phyloP scores from a whole-genome alignment of 2,113 vertebrate species.

The Verasper variegatus region DNA sequence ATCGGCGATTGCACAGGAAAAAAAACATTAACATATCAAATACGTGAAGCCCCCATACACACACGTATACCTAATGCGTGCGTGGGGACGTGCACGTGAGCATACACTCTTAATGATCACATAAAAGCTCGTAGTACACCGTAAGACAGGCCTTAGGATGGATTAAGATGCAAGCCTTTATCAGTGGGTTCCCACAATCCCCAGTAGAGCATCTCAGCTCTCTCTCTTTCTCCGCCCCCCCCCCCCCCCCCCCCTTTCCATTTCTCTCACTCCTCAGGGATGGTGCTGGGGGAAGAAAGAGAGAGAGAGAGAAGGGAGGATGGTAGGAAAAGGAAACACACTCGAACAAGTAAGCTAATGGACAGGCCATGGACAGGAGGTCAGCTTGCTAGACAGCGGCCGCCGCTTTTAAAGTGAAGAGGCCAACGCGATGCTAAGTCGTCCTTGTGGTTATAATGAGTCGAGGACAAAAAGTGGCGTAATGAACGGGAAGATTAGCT shows the following conservation, averaged over 20 bases:
- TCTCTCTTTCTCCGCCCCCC: too few relatives aligned
- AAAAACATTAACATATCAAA: slow-evolving; percentile 74
- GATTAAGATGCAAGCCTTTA: slow-evolving; percentile 82
- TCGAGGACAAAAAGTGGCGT: slow-evolving; percentile 7
- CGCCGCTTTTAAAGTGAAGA: too few relatives aligned
- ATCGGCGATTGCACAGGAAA: slow-evolving; percentile 26
- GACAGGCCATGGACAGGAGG: slow-evolving; percentile 14
- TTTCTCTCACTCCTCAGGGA: slow-evolving; percentile 58
- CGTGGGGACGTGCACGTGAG: slow-evolving; percentile 34
- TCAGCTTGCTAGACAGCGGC: slow-evolving; percentile 2
- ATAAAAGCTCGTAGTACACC: slow-evolving; percentile 70
- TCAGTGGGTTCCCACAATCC: slow-evolving; percentile 83
- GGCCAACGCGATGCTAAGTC: slow-evolving; percentile 18
- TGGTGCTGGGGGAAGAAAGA: slow-evolving; percentile 31
- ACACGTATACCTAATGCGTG: slow-evolving; percentile 29
- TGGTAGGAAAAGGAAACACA: slow-evolving; percentile 11
- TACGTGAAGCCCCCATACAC: slow-evolving; percentile 48
- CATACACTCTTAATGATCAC: slow-evolving; percentile 74
- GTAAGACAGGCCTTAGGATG: slow-evolving; percentile 77
- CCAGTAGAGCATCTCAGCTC: slow-evolving; percentile 67
- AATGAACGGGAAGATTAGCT: slow-evolving; percentile 17
- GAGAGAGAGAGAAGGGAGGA: slow-evolving; percentile 17
- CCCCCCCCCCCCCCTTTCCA: slow-evolving; percentile 10
- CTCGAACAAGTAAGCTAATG: slow-evolving; percentile 42
- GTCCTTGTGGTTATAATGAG: slow-evolving; percentile 11